phyloP scores from a whole-genome alignment of 2,797 vertebrate species.

The Triplophysa bombifrons region DNA sequence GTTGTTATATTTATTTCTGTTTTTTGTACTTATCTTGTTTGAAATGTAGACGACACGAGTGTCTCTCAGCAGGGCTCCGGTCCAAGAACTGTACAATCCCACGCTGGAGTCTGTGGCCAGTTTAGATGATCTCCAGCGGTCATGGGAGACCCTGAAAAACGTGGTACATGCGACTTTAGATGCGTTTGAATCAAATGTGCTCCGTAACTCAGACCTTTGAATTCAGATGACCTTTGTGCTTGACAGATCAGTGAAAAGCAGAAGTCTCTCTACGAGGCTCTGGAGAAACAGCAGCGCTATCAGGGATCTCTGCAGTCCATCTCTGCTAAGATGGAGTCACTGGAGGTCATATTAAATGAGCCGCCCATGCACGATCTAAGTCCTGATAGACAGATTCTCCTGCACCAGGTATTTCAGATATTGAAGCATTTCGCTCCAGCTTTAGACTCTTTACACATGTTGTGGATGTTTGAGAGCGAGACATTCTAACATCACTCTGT shows the following conservation, averaged over 20 bases:
- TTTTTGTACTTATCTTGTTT: background rate
- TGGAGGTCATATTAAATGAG: slow-evolving; percentile 85
- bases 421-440: background rate
- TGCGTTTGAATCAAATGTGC: background rate
- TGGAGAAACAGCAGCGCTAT: slow-evolving; percentile 94
- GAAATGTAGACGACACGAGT: slow-evolving; percentile 68
- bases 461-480: background rate
- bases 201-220: background rate
- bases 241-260: slow-evolving; percentile 96
- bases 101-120: slow-evolving; percentile 85
- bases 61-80: slow-evolving; percentile 73
- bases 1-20: background rate
- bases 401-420: slow-evolving; percentile 84
- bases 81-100: slow-evolving; percentile 85
- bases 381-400: slow-evolving; percentile 94
- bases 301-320: slow-evolving; percentile 95
- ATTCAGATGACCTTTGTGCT: slow-evolving; percentile 10
- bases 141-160: slow-evolving; percentile 98
- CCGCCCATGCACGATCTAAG: slow-evolving; percentile 82
- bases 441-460: background rate
- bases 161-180: slow-evolving; percentile 78
- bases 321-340: slow-evolving; percentile 95
- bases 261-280: slow-evolving; percentile 91
- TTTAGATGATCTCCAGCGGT: slow-evolving; percentile 93
- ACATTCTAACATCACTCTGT: background rate